These are phyloP conservation scores for Tyto alba DNA, from an alignment of 2,113 vertebrate genomes.

Conservation along the genomic window DNA sequence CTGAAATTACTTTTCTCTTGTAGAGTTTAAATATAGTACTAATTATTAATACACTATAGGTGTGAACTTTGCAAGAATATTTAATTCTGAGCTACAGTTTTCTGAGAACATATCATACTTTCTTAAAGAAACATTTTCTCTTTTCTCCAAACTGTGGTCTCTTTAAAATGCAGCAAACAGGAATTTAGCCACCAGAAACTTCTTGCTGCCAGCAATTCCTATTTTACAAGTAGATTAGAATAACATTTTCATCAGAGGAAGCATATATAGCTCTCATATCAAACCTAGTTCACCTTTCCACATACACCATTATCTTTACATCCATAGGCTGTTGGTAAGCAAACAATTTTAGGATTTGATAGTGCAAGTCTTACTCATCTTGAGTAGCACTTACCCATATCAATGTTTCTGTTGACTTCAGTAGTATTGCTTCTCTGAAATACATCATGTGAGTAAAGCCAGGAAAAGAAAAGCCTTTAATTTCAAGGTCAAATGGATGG, in stretches of 20 bases:
- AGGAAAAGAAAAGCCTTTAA: neutral
- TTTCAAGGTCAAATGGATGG: constrained; percentile 24
- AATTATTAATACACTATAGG: neutral
- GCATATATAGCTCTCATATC: neutral
- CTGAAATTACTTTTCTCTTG: neutral
- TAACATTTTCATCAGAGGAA: neutral
- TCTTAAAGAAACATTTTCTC: neutral
- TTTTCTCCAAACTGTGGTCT: neutral
- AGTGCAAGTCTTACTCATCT: constrained; percentile 20
- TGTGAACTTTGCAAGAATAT: neutral
- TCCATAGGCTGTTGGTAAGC: neutral
- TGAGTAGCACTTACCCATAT: neutral
- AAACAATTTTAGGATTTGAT: constrained; percentile 35
- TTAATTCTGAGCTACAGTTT: constrained; percentile 15
- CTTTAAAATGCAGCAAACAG: neutral
- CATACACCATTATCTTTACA: neutral
- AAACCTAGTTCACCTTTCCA: neutral
- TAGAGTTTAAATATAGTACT: neutral
- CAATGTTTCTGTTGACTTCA: neutral
- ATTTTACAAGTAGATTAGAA: neutral
- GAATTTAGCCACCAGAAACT: neutral
- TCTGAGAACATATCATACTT: neutral
- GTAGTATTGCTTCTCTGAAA: neutral
- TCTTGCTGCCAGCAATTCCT: neutral
- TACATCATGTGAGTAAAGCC: neutral